Evolutionary conservation across 2,113 vertebrate species (phyloP).

Genomic region (Chionomys nivalis): DNA sequence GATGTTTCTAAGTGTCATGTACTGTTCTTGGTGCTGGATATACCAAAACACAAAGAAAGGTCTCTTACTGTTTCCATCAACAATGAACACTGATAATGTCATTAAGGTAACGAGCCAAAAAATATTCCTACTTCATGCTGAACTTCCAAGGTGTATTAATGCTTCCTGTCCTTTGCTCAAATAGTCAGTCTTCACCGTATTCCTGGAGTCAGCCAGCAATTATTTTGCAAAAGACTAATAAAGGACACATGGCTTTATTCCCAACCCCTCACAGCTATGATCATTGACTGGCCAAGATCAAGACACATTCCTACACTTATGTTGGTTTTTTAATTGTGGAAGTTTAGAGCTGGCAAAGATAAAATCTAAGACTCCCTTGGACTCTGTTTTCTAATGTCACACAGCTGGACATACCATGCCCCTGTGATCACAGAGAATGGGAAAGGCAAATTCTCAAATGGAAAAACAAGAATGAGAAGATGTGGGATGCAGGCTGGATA

Average conservation of each 20-base stretch:
- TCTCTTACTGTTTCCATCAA: neutral
- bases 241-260: neutral
- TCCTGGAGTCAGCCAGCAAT: neutral
- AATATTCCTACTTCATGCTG: neutral
- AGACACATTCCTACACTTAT: neutral
- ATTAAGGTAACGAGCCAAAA: neutral
- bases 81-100: neutral
- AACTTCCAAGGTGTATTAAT: neutral
- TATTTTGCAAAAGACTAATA: conserved; percentile 1
- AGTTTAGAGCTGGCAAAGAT: neutral
- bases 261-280: neutral
- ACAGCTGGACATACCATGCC: neutral
- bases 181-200: neutral
- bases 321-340: neutral
- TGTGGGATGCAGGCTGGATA: neutral
- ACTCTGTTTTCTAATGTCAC: neutral
- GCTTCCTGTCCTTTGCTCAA: neutral
- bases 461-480: neutral
- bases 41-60: neutral
- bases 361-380: neutral
- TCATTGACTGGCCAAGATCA: neutral
- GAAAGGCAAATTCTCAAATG: neutral
- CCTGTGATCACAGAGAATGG: neutral
- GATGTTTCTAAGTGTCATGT: neutral
- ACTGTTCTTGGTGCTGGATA: neutral